A percentile compares a stretch with the other conserved stretches of the same genome.
Conservation (phyloP, 2,113 vertebrate genomes). For the Bucco capensis region DNA sequence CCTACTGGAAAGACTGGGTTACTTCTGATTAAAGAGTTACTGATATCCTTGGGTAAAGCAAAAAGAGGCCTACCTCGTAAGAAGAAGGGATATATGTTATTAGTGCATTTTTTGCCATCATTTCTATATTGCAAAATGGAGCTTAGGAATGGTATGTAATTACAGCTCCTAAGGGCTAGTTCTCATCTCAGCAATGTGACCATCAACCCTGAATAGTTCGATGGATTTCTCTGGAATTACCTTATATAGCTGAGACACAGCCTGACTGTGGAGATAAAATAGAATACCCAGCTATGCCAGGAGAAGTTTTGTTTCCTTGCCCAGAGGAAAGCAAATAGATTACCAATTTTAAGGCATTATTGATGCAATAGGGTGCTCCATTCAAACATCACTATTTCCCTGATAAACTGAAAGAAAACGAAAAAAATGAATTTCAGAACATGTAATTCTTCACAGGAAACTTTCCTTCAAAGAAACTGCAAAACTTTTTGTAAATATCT, state of each 20-base stretch:
- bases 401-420: constrained; percentile 33
- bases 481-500: neutral
- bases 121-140: neutral
- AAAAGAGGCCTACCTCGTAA: neutral
- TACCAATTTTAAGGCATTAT: neutral
- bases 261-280: neutral
- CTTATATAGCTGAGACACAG: neutral
- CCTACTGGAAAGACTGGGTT: neutral
- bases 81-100: neutral
- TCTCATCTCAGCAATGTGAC: neutral
- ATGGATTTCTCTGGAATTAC: neutral
- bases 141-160: neutral
- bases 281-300: neutral
- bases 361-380: neutral
- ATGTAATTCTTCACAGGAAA: neutral
- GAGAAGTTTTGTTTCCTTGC: neutral
- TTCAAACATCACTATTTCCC: neutral
- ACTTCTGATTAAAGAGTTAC: neutral
- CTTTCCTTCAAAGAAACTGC: neutral
- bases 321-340: neutral
- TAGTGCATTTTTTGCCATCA: neutral
- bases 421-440: constrained; percentile 1
- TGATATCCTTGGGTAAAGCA: neutral
- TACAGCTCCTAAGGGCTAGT: neutral
- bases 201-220: neutral